Evolutionary conservation across 37 sponge, comb jelly and placozoan species (phyloP).

Genomic region (Cliona cf. orientalis): DNA sequence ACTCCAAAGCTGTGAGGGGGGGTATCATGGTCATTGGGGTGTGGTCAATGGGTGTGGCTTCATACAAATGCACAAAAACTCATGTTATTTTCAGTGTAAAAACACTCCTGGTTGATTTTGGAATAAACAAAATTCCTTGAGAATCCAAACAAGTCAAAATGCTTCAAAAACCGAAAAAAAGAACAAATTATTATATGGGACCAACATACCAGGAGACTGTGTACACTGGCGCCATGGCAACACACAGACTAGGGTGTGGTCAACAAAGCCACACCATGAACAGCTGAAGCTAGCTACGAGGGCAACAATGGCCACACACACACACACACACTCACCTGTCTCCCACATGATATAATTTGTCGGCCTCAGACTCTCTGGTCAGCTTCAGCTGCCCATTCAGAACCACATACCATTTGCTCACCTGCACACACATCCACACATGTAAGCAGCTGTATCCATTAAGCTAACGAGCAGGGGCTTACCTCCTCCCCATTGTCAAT

Average conservation of each 20-base stretch:
- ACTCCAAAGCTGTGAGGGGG: slow-evolving; percentile 63
- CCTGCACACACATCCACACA: slow-evolving; percentile 52
- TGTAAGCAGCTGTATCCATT: background rate
- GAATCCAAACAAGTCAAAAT: no score
- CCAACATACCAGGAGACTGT: no score
- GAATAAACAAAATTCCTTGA: no score
- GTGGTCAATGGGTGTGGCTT: background rate
- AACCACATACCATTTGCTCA: slow-evolving; percentile 71
- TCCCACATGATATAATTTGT: slow-evolving; percentile 56
- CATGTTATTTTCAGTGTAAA: no score
- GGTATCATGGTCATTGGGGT: background rate
- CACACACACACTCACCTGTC: slow-evolving; percentile 40
- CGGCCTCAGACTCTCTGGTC: slow-evolving; percentile 39
- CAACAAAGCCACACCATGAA: no score
- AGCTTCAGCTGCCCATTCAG: slow-evolving; percentile 70
- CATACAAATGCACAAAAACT: background rate
- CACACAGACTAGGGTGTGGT: no score
- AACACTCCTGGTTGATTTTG: background rate
- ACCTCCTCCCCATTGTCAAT: slow-evolving; percentile 74
- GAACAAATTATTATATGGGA: no score
- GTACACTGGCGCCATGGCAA: no score
- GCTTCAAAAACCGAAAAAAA: no score
- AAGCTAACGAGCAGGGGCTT: background rate
- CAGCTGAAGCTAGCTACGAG: background rate
- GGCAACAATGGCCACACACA: background rate